phyloP scores from a whole-genome alignment of 2,888 invertebrate species.

The Dione vanillae region DNA sequence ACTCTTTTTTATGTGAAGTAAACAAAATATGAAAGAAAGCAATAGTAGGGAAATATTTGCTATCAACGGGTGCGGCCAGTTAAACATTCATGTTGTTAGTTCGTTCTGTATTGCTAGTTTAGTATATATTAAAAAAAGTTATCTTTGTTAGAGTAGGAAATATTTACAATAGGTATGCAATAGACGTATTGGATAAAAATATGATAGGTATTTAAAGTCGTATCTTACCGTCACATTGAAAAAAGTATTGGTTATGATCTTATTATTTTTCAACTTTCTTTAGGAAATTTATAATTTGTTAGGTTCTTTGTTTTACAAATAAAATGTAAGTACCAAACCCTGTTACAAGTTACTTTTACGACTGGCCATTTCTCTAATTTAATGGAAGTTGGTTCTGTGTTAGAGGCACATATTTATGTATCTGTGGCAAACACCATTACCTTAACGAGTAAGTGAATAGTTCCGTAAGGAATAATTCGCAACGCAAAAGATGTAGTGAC shows the following conservation, averaged over 20 bases:
- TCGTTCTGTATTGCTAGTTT: slow-evolving; percentile 22
- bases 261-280: not conserved
- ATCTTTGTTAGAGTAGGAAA: too few species aligned
- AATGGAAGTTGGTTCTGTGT: slow-evolving; percentile 64
- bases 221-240: too few species aligned
- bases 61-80: slow-evolving; percentile 12
- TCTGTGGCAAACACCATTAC: slow-evolving; percentile 72
- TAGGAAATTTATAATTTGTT: not conserved
- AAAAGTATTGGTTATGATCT: not conserved
- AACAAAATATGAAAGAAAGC: slow-evolving; percentile 28
- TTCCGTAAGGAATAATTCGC: slow-evolving; percentile 63
- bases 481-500: slow-evolving; percentile 4
- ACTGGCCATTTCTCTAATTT: slow-evolving; percentile 59
- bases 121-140: not conserved
- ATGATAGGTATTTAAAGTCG: too few species aligned
- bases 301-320: slow-evolving; percentile 21
- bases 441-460: slow-evolving; percentile 72
- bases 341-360: slow-evolving; percentile 50
- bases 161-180: too few species aligned
- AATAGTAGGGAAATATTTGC: slow-evolving; percentile 26
- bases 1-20: slow-evolving; percentile 15
- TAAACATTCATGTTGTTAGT: slow-evolving; percentile 32
- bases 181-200: too few species aligned
- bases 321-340: slow-evolving; percentile 17
- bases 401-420: slow-evolving; percentile 71